These are phyloP conservation scores for Leucophora obtusa DNA, from an alignment of 2,888 invertebrate species.

Conservation along the genomic window DNA sequence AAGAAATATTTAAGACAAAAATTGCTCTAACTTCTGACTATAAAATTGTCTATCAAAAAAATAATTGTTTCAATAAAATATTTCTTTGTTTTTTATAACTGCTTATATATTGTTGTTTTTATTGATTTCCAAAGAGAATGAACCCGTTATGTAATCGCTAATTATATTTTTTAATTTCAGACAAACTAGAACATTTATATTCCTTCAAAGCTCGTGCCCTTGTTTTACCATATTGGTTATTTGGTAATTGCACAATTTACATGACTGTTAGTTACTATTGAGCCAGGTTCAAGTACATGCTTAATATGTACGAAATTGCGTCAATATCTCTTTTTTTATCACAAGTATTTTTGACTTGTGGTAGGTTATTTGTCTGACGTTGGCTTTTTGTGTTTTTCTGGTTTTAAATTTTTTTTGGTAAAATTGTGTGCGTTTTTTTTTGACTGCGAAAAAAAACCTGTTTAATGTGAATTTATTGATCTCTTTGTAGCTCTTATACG, in stretches of 20 bases:
- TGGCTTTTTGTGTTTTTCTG: constrained; percentile 65
- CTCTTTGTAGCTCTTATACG: constrained; percentile 17
- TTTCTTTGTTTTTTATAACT: too few species aligned
- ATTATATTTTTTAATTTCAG: too few species aligned
- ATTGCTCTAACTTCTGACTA: too few species aligned
- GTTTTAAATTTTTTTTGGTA: constrained; percentile 68
- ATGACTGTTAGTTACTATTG: constrained; percentile 51
- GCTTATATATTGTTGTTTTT: too few species aligned
- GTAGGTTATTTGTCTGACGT: constrained; percentile 59
- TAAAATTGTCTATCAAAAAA: too few species aligned
- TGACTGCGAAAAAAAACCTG: constrained; percentile 50
- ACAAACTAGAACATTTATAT: background rate
- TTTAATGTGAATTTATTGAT: constrained; percentile 64
- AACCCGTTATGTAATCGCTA: too few species aligned
- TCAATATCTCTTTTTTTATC: constrained; percentile 37
- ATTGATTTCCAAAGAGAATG: too few species aligned
- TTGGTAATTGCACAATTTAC: constrained; percentile 50
- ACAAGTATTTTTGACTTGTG: constrained; percentile 61
- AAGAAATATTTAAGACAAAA: too few species aligned
- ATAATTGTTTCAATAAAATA: too few species aligned
- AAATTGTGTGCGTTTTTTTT: constrained; percentile 61
- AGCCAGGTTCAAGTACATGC: constrained; percentile 60
- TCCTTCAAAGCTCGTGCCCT: constrained; percentile 23
- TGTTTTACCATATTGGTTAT: constrained; percentile 24
- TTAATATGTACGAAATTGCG: constrained; percentile 53